Conservation (phyloP, 2,888 invertebrate genomes). For the Nymphalis polychloros region DNA sequence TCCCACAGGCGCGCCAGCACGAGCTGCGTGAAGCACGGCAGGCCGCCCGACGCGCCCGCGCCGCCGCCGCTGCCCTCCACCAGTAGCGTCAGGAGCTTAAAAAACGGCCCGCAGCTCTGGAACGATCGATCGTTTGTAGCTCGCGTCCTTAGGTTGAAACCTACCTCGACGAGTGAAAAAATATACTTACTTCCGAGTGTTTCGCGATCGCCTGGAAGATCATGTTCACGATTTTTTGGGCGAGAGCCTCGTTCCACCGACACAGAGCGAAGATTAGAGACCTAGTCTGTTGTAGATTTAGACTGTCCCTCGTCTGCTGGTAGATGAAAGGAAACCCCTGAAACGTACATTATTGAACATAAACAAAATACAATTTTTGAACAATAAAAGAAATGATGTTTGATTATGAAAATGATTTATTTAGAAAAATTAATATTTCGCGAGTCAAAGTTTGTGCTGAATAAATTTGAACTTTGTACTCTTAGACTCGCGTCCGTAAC, state of each 20-base stretch:
- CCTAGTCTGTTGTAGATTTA: slow-evolving; percentile 94
- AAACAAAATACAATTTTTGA: background rate
- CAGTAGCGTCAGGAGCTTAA: slow-evolving; percentile 92
- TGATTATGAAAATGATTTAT: too few relatives aligned
- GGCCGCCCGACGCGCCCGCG: slow-evolving; percentile 86
- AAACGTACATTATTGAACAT: slow-evolving; percentile 42
- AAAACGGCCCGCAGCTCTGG: slow-evolving; percentile 93
- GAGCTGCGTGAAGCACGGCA: slow-evolving; percentile 95
- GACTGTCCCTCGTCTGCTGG: slow-evolving; percentile 96
- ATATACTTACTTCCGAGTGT: slow-evolving; percentile 87
- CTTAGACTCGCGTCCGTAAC: background rate
- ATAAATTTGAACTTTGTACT: background rate
- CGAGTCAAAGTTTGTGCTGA: background rate
- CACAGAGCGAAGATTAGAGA: slow-evolving; percentile 95
- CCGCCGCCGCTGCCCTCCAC: slow-evolving; percentile 91
- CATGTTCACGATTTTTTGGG: slow-evolving; percentile 93
- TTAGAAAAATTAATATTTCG: too few relatives aligned
- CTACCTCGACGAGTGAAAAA: background rate
- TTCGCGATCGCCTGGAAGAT: slow-evolving; percentile 95
- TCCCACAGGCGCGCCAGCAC: slow-evolving; percentile 95
- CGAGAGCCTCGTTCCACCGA: slow-evolving; percentile 94
- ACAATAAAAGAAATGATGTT: too few relatives aligned
- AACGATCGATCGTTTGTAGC: background rate
- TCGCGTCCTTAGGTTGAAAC: too few relatives aligned
- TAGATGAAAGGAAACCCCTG: slow-evolving; percentile 96